These are phyloP conservation scores for Syngnathus typhle DNA, from an alignment of 2,113 vertebrate genomes.

Conservation along the genomic window DNA sequence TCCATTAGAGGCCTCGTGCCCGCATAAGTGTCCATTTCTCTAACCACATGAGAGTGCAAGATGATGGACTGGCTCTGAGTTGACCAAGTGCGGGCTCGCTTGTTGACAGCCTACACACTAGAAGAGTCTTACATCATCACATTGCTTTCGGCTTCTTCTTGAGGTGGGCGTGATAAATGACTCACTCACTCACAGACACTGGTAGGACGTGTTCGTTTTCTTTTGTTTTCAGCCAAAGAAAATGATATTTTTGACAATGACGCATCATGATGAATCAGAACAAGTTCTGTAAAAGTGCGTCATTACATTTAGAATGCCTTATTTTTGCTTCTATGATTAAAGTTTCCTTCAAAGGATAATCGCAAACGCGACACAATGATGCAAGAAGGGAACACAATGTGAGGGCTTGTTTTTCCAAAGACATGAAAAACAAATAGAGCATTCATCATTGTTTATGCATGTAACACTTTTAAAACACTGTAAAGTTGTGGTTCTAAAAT, in stretches of 20 bases:
- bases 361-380: conserved; percentile 2
- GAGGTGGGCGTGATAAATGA: conserved; percentile 9
- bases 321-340: conserved; percentile 4
- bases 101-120: conserved; percentile 29
- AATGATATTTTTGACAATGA: conserved; percentile 3
- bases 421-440: background rate
- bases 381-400: background rate
- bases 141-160: conserved; percentile 20
- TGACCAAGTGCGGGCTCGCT: conserved; percentile 27
- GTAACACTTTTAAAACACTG: background rate
- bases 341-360: background rate
- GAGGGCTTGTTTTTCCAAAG: background rate
- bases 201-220: background rate
- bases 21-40: conserved; percentile 56
- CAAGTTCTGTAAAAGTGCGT: background rate
- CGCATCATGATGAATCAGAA: background rate
- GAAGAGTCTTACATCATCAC: conserved; percentile 40
- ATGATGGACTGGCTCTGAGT: conserved; percentile 37
- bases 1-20: conserved; percentile 61
- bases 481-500: background rate
- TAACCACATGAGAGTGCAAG: conserved; percentile 31
- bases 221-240: background rate
- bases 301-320: background rate
- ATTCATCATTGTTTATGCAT: background rate
- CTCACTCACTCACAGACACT: background rate